Percentiles rank a stretch among this genome's conserved stretches.
These are phyloP conservation scores for Notolabrus celidotus DNA, from an alignment of 2,797 vertebrate species.

Conservation along the genomic window DNA sequence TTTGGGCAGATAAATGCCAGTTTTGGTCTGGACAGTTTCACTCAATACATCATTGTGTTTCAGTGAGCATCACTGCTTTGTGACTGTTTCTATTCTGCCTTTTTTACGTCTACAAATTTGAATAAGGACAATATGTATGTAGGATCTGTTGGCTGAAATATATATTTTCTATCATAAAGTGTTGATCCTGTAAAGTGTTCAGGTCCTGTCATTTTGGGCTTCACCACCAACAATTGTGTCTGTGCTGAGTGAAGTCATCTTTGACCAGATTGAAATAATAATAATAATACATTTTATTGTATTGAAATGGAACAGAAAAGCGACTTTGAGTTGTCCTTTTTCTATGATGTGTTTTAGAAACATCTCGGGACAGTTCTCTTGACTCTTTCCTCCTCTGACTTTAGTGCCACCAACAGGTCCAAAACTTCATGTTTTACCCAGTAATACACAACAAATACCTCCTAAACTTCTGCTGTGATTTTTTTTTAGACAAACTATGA, in stretches of 20 bases:
- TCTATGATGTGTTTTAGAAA: too few relatives aligned
- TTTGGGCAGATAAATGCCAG: not conserved
- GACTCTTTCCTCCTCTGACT: too few relatives aligned
- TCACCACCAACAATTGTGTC: not conserved
- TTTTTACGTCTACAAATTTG: slow-evolving; percentile 13
- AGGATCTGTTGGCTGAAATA: not conserved
- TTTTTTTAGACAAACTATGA: too few relatives aligned
- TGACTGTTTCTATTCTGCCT: not conserved
- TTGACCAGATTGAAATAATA: too few relatives aligned
- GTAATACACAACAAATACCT: too few relatives aligned
- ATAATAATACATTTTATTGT: too few relatives aligned
- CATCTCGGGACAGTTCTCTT: too few relatives aligned
- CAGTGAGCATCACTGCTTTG: slow-evolving; percentile 3
- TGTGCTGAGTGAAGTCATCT: not conserved
- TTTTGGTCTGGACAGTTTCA: not conserved
- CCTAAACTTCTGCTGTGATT: too few relatives aligned
- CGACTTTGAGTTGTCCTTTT: too few relatives aligned
- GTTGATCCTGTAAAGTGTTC: not conserved
- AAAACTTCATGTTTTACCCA: too few relatives aligned
- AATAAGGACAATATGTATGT: slow-evolving; percentile 18
- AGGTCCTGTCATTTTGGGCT: not conserved
- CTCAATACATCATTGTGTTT: not conserved
- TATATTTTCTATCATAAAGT: not conserved
- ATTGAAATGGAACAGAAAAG: not conserved
- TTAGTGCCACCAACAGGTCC: too few relatives aligned